Evolutionary conservation across 2,888 invertebrate genomes (phyloP).

Genomic region (Drosophila mimica): DNA sequence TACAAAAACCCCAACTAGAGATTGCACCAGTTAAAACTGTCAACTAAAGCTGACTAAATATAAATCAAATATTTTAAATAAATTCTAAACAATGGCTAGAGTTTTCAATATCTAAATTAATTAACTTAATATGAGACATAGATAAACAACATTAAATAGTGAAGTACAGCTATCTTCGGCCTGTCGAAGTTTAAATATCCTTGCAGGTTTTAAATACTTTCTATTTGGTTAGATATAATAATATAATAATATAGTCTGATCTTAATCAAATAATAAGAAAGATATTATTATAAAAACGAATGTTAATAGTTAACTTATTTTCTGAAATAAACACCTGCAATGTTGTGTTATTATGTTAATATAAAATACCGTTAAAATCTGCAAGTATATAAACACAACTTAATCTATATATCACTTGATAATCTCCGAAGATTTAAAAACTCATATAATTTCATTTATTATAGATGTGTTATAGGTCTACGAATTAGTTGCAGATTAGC

Average conservation of each 20-base stretch:
- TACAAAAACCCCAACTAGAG: slow-evolving; percentile 13
- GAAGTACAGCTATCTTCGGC: background rate
- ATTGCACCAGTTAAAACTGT: slow-evolving; percentile 33
- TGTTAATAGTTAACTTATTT: background rate
- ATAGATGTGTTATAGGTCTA: slow-evolving; percentile 9
- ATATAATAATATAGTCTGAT: too few species aligned
- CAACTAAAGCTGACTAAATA: background rate
- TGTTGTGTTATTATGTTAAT: background rate
- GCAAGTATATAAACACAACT: slow-evolving; percentile 4
- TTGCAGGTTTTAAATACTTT: background rate
- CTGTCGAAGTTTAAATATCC: slow-evolving; percentile 14
- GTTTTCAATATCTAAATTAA: slow-evolving; percentile 12
- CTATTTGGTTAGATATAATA: too few species aligned
- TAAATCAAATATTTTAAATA: background rate
- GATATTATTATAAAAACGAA: background rate
- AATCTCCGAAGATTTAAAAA: background rate
- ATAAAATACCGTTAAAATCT: background rate
- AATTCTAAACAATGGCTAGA: slow-evolving; percentile 24
- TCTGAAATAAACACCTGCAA: background rate
- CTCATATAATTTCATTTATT: slow-evolving; percentile 11
- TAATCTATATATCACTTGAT: background rate
- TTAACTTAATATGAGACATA: slow-evolving; percentile 27
- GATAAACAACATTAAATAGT: background rate
- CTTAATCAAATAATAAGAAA: background rate
- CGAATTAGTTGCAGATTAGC: slow-evolving; percentile 21